Conservation (phyloP, 2,888 invertebrate genomes). For the Carcina quercana region DNA sequence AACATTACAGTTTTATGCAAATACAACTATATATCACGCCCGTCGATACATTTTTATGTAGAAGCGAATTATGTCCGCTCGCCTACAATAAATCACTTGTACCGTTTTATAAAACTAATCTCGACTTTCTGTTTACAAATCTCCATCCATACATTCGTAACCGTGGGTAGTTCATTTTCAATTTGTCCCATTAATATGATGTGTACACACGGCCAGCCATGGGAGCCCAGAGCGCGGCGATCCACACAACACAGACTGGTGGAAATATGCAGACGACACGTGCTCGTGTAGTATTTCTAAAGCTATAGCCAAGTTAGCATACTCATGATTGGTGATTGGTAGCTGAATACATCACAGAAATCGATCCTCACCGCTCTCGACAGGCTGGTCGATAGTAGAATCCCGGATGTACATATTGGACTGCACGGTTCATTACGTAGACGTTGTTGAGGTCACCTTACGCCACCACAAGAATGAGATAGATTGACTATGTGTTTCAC, state of each 20-base stretch:
- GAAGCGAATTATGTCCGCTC: conserved; percentile 9
- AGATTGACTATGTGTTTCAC: too few relatives aligned
- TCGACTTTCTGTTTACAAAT: conserved; percentile 7
- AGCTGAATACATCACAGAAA: too few relatives aligned
- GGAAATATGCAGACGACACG: too few relatives aligned
- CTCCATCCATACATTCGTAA: conserved; percentile 1
- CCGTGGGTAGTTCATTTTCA: conserved; percentile 20
- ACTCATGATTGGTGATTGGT: too few relatives aligned
- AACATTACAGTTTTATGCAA: conserved; percentile 12
- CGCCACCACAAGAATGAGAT: conserved; percentile 55
- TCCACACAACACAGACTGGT: too few relatives aligned
- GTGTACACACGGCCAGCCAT: too few relatives aligned
- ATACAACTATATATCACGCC: conserved; percentile 7
- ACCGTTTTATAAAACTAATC: conserved; percentile 5
- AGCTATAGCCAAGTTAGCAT: too few relatives aligned
- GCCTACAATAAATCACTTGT: conserved; percentile 5
- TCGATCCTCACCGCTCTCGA: too few relatives aligned
- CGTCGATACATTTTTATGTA: conserved; percentile 10
- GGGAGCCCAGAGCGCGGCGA: too few relatives aligned
- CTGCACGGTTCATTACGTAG: conserved; percentile 19
- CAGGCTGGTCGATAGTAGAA: too few relatives aligned
- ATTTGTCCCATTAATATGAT: conserved; percentile 40
- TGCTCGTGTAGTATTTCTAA: too few relatives aligned
- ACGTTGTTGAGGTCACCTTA: conserved; percentile 38
- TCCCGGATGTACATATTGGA: too few relatives aligned